Conservation (phyloP, 2,113 vertebrate genomes). For the cattle (Bos taurus) region ARS-UCD2.0 NC_037332.1:76652501-76653000, state of each 20-base stretch:
- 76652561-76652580: neutral
- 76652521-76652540: neutral
- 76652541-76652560: neutral
- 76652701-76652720: neutral
- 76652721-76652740: neutral
- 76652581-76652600: neutral
- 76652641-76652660: neutral
- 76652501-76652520: neutral
- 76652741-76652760: neutral
- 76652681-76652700: neutral
- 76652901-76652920: neutral
- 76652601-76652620: neutral
- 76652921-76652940: neutral
- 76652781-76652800: neutral
- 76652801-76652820: neutral
- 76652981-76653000: neutral
- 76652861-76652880: neutral
- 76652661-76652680: neutral
- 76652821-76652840: neutral
- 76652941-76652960: neutral
- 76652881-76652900: neutral
- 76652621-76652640: neutral
- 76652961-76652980: neutral
- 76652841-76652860: neutral
- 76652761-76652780: neutral